These are phyloP conservation scores for Siniperca knerii DNA, from an alignment of 2,113 vertebrate genomes.

Conservation along the genomic window DNA sequence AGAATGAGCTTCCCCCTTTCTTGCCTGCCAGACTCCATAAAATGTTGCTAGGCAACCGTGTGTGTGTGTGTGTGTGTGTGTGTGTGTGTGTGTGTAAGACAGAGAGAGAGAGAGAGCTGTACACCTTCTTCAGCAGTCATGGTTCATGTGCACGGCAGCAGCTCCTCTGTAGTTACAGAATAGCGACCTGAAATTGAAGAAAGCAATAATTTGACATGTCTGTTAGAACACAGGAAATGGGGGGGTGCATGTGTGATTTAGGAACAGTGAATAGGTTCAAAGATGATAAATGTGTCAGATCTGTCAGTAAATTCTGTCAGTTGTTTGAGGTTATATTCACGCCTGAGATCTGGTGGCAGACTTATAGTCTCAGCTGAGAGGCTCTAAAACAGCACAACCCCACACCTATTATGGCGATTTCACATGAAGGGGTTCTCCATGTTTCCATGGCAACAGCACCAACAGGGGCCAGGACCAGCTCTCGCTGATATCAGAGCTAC, in stretches of 20 bases:
- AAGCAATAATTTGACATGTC: neutral
- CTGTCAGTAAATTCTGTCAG: neutral
- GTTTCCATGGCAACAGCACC: constrained; percentile 76
- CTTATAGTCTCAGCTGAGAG: constrained; percentile 10
- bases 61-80: constrained; percentile 31
- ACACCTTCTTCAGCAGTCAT: constrained; percentile 66
- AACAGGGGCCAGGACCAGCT: constrained; percentile 48
- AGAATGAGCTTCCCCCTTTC: constrained; percentile 66
- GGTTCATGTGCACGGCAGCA: constrained; percentile 57
- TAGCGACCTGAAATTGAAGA: constrained; percentile 1
- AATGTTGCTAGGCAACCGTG: constrained; percentile 84
- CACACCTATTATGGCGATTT: constrained; percentile 34
- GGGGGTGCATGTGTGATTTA: neutral
- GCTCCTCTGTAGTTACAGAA: constrained; percentile 20
- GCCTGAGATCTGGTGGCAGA: constrained; percentile 12
- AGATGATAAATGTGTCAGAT: neutral
- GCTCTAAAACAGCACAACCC: neutral
- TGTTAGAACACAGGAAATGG: neutral
- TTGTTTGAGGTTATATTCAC: neutral
- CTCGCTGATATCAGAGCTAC: constrained; percentile 25
- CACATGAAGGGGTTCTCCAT: neutral
- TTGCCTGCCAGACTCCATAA: constrained; percentile 68
- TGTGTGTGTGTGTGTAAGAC: constrained; percentile 32
- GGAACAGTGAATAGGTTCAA: neutral
- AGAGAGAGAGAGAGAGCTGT: constrained; percentile 32